phyloP scores from a whole-genome alignment of 2,888 invertebrate genomes.

The Aradus depressus region DNA sequence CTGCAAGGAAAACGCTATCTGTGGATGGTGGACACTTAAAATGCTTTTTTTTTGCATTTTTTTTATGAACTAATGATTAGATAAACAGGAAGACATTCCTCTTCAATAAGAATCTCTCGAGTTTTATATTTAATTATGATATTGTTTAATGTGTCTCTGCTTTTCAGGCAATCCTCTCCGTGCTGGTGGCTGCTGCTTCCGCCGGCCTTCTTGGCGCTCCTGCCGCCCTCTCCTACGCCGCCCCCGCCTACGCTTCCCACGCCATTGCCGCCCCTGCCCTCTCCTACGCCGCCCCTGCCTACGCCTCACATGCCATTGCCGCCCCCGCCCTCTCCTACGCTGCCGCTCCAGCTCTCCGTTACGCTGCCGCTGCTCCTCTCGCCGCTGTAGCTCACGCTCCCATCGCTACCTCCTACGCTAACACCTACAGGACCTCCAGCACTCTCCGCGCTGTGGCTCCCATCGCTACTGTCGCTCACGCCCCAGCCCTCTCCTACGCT shows the following conservation, averaged over 20 bases:
- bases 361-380: constrained; percentile 11
- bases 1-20: too few relatives aligned
- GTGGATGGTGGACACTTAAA: too few relatives aligned
- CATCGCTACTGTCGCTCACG: constrained; percentile 28
- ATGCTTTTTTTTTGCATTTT: too few relatives aligned
- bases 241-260: constrained; percentile 45
- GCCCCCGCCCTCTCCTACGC: constrained; percentile 36
- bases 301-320: constrained; percentile 19
- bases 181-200: constrained; percentile 36
- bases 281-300: constrained; percentile 36
- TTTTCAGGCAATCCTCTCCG: constrained; percentile 37
- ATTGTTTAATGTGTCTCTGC: too few relatives aligned
- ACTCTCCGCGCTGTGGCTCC: constrained; percentile 14
- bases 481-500: constrained; percentile 35
- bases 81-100: too few relatives aligned
- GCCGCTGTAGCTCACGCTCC: constrained; percentile 15
- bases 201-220: constrained; percentile 34
- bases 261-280: constrained; percentile 19
- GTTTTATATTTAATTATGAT: too few relatives aligned
- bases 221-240: constrained; percentile 50
- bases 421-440: constrained; percentile 5
- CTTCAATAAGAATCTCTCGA: too few relatives aligned
- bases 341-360: constrained; percentile 19
- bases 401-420: constrained; percentile 4
- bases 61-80: too few relatives aligned